Evolutionary conservation across 2,113 vertebrate species (phyloP).

Genomic region (Rhea americana): DNA sequence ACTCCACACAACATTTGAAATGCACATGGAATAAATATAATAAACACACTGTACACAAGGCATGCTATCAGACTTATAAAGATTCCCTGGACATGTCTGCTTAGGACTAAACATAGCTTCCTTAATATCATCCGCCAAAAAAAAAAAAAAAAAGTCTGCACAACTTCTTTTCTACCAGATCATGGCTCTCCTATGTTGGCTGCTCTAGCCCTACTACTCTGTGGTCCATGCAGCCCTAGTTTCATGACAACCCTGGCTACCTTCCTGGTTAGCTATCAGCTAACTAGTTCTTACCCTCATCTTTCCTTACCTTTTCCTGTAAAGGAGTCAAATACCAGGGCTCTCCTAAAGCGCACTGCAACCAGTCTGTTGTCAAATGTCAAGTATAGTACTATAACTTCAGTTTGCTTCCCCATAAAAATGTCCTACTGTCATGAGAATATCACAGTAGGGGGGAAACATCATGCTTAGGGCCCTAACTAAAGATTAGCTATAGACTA

Average conservation of each 20-base stretch:
- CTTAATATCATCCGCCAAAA: background rate
- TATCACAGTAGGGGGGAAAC: background rate
- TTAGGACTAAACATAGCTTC: background rate
- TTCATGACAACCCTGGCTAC: background rate
- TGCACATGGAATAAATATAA: background rate
- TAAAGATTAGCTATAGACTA: background rate
- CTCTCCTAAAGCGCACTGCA: background rate
- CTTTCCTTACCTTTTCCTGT: background rate
- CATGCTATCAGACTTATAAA: background rate
- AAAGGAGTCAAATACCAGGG: background rate
- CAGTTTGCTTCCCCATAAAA: accelerated
- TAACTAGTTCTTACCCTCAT: background rate
- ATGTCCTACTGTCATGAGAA: background rate
- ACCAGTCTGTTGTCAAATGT: background rate
- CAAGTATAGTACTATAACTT: background rate
- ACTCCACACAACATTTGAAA: background rate
- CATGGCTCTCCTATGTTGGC: background rate
- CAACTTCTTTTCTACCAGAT: background rate
- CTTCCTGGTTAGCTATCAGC: background rate
- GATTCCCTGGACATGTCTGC: background rate
- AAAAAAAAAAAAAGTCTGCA: background rate
- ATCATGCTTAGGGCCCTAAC: background rate
- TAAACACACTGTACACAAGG: background rate
- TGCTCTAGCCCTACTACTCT: background rate
- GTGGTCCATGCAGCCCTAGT: background rate